These are phyloP conservation scores for Corythornis cristatus DNA, from an alignment of 2,113 vertebrate species.

Conservation along the genomic window DNA sequence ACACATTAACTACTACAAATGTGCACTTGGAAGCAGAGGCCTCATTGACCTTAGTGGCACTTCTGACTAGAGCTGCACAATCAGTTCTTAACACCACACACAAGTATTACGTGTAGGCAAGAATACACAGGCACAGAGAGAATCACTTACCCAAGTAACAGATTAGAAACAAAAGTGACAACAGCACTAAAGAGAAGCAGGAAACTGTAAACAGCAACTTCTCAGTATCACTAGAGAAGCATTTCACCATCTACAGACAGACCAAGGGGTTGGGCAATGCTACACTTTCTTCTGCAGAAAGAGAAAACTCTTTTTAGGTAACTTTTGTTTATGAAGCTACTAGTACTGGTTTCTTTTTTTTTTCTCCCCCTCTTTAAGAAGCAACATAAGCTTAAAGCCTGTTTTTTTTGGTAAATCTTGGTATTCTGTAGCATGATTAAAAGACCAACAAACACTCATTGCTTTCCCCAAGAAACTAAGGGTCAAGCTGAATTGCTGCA, in stretches of 20 bases:
- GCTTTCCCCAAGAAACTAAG: background rate
- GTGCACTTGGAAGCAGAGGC: background rate
- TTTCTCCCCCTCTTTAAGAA: fast-evolving
- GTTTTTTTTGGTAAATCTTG: background rate
- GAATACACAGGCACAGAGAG: background rate
- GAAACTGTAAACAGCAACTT: slow-evolving; percentile 29
- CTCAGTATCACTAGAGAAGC: slow-evolving; percentile 33
- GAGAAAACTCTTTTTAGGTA: slow-evolving; percentile 19
- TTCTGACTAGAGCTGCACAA: background rate
- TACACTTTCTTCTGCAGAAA: slow-evolving; percentile 40
- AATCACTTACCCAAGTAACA: slow-evolving; percentile 53
- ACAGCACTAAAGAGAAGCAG: slow-evolving; percentile 50
- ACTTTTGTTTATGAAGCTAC: background rate
- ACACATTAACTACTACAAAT: background rate
- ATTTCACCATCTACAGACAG: slow-evolving; percentile 27
- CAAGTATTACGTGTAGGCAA: background rate
- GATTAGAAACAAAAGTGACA: slow-evolving; percentile 57
- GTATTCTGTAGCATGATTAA: background rate
- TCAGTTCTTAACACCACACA: background rate
- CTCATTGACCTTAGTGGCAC: background rate
- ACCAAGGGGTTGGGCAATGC: background rate
- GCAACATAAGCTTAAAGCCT: background rate
- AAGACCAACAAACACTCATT: background rate
- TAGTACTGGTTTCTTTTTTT: background rate
- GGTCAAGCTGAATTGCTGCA: background rate